These are phyloP conservation scores for Chromoteleia sp. DNA, from an alignment of 2,888 invertebrate species.

Conservation along the genomic window DNA sequence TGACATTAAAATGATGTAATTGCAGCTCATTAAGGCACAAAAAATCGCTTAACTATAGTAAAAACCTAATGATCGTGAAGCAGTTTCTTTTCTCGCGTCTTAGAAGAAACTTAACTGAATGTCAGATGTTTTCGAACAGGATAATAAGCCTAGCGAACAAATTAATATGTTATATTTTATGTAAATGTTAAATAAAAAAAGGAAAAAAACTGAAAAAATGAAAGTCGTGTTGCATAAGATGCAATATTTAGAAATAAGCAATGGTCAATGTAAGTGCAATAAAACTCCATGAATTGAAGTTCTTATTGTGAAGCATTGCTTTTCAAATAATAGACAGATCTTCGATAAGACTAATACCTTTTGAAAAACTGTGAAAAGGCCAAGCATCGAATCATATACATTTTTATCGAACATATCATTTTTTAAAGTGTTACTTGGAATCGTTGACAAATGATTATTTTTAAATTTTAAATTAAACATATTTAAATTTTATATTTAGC, in stretches of 20 bases:
- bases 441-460: conserved; percentile 34
- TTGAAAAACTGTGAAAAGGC: conserved; percentile 73
- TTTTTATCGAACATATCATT: conserved; percentile 32
- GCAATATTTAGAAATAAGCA: conserved; percentile 71
- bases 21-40: conserved; percentile 61
- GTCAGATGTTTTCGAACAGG: conserved; percentile 55
- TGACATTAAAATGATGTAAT: conserved; percentile 39
- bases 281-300: conserved; percentile 81
- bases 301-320: conserved; percentile 70
- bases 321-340: conserved; percentile 46
- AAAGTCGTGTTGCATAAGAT: conserved; percentile 71
- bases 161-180: conserved; percentile 63
- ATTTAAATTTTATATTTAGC: conserved; percentile 46
- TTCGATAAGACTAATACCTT: conserved; percentile 73
- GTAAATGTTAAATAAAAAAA: conserved; percentile 67
- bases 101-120: conserved; percentile 67
- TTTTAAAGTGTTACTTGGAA: conserved; percentile 27
- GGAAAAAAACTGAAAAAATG: conserved; percentile 64
- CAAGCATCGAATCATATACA: conserved; percentile 52
- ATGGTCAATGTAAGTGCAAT: conserved; percentile 80
- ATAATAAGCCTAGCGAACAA: conserved; percentile 61
- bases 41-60: conserved; percentile 50
- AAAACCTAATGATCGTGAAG: conserved; percentile 31
- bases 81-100: conserved; percentile 38
- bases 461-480: too few relatives aligned